phyloP scores from a whole-genome alignment of 2,888 invertebrate genomes.

The Caenorhabditis uteleia region DNA sequence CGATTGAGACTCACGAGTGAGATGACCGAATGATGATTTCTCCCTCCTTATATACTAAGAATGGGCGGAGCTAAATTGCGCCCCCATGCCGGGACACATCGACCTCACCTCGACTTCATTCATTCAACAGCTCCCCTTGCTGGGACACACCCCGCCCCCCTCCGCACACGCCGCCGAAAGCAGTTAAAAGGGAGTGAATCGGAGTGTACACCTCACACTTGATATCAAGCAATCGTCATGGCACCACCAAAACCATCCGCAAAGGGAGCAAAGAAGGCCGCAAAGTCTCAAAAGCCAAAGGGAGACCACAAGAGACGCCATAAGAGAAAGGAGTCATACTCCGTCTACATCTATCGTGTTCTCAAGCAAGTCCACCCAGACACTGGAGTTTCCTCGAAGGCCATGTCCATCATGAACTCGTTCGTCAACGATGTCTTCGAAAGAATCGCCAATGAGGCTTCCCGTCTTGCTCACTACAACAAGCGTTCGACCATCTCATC shows the following conservation, averaged over 20 bases:
- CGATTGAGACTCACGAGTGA: too few relatives aligned
- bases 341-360: conserved; percentile 76
- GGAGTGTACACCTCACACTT: conserved; percentile 6
- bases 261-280: conserved; percentile 68
- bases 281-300: conserved; percentile 53
- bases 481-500: conserved; percentile 78
- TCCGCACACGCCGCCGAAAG: too few relatives aligned
- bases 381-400: conserved; percentile 78
- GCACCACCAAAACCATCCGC: conserved; percentile 65
- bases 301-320: conserved; percentile 68
- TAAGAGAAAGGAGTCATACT: conserved; percentile 65
- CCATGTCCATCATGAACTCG: conserved; percentile 78
- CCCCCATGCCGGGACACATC: too few relatives aligned
- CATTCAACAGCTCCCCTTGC: too few relatives aligned
- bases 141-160: too few relatives aligned
- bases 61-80: too few relatives aligned
- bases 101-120: too few relatives aligned
- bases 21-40: too few relatives aligned
- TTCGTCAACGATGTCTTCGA: conserved; percentile 81
- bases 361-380: conserved; percentile 75
- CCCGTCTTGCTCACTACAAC: conserved; percentile 76
- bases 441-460: conserved; percentile 75
- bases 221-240: background rate
- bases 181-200: too few relatives aligned
- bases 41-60: too few relatives aligned